These are phyloP conservation scores for Clarias batrachus DNA, from an alignment of 2,113 vertebrate species.

Conservation along the genomic window DNA sequence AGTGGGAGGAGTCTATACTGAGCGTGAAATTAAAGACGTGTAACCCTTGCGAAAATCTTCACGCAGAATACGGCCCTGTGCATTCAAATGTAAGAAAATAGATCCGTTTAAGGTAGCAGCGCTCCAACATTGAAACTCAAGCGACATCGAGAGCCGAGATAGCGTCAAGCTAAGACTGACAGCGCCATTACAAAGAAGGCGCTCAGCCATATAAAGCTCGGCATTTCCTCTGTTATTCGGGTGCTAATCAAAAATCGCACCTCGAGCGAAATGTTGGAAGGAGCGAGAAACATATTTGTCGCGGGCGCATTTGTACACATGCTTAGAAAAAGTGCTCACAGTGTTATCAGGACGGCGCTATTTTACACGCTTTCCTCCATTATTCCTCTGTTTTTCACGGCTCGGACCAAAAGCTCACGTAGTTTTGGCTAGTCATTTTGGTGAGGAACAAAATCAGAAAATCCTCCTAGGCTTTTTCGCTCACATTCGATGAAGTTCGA, in stretches of 20 bases:
- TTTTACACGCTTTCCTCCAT: not conserved
- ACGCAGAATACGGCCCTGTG: not conserved
- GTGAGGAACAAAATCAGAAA: not conserved
- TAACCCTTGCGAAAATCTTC: not conserved
- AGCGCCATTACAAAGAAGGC: not conserved
- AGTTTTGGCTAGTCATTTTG: not conserved
- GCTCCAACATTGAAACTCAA: not conserved
- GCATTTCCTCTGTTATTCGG: not conserved
- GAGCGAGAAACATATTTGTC: not conserved
- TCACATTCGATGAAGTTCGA: not conserved
- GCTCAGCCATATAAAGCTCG: not conserved
- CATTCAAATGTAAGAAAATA: not conserved
- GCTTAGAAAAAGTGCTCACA: not conserved
- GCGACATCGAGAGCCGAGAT: not conserved
- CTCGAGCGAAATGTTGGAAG: not conserved
- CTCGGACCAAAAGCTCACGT: not conserved
- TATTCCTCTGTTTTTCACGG: not conserved
- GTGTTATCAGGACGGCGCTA: not conserved
- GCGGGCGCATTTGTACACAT: not conserved
- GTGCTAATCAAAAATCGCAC: not conserved
- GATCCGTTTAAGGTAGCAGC: not conserved
- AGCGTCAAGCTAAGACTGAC: constrained; percentile 16
- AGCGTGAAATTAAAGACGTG: not conserved
- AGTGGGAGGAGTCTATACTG: not conserved
- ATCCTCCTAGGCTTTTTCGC: not conserved